Evolutionary conservation across 2,888 invertebrate species (phyloP).

Genomic region (Criorhina ranunculi): DNA sequence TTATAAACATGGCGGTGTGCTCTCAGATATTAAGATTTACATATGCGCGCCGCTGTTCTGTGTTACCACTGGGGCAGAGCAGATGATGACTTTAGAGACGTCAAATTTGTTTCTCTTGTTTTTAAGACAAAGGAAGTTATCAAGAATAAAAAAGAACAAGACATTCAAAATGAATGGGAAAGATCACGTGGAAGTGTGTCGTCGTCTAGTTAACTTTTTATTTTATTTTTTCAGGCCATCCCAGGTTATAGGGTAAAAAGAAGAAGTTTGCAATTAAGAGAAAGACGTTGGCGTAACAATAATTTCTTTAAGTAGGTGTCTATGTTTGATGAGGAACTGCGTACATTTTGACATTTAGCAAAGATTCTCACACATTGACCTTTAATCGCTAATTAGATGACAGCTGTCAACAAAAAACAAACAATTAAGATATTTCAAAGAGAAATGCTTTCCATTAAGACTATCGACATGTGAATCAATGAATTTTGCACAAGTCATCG

Average conservation of each 20-base stretch:
- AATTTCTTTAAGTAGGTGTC: too few relatives aligned
- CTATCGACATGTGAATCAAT: too few relatives aligned
- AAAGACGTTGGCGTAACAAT: not conserved
- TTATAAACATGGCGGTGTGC: constrained; percentile 54
- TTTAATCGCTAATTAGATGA: not conserved
- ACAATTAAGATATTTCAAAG: too few relatives aligned
- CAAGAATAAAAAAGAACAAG: constrained; percentile 42
- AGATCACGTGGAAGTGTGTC: constrained; percentile 63
- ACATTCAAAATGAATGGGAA: constrained; percentile 45
- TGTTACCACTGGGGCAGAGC: too few relatives aligned
- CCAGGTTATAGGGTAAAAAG: constrained; percentile 1
- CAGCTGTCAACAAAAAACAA: not conserved
- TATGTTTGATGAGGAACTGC: not conserved
- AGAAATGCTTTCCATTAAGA: too few relatives aligned
- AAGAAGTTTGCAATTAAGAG: not conserved
- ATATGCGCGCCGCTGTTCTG: constrained; percentile 39
- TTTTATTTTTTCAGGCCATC: not conserved
- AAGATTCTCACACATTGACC: too few relatives aligned
- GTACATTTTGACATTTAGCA: not conserved
- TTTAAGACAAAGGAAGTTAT: constrained; percentile 64
- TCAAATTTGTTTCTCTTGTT: constrained; percentile 65
- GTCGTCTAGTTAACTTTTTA: constrained; percentile 31
- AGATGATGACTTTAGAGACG: constrained; percentile 45
- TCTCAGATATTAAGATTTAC: constrained; percentile 53
- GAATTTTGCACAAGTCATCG: too few relatives aligned